Base-by-base conservation (phyloP, 2,113 vertebrate genomes). In the Sinocyclocheilus anshuiensis region DNA sequence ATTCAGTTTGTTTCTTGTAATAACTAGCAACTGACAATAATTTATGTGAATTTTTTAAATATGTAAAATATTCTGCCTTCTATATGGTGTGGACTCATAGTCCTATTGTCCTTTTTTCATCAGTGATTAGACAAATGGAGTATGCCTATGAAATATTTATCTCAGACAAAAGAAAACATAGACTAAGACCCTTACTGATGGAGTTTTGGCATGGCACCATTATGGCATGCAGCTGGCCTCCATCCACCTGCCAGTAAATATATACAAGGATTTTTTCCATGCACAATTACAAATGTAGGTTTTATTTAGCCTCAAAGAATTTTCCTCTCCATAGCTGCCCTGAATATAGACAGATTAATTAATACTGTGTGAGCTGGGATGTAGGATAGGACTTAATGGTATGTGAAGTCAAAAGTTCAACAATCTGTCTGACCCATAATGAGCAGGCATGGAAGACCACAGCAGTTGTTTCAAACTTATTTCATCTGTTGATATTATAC, bases 181-280 rank as follows among this genome's bases (percentile, higher is more conserved):
- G 78, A 67, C 4, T 26, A 26, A 65, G 22, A 63, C 81, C 80
- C 36, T 50, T 26, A 29, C 80, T 61, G 72, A 36, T 24, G 48
- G 78, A 26, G 67, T n/a, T 57, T 48, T 91, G 88, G 87, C 89
- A 57, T 16, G n/a, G 84, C 7, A 78, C 88, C 87, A 85, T 26
- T 1, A 53, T 12, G 29, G 85, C 67, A 80, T 11, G 15, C 50
- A 67, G 90, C 82, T 42, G 29, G 84, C 80, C 80, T 33, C 29
- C 50, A 59, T 90, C 86, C 90, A 92, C 90, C 90, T 90, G 90
- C 88, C 87, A 87, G 86, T 90, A 88, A 90, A 86, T 91, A 91
- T 92, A 91, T 87, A 87, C 84, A 89, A 90, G 57, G 84, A 91
- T 91, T 94, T 95, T 50, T 96, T 95, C 95, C 95, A 94, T 92